Base-by-base conservation (phyloP, 2,888 invertebrate genomes). In the Diadegma fenestrale region DNA sequence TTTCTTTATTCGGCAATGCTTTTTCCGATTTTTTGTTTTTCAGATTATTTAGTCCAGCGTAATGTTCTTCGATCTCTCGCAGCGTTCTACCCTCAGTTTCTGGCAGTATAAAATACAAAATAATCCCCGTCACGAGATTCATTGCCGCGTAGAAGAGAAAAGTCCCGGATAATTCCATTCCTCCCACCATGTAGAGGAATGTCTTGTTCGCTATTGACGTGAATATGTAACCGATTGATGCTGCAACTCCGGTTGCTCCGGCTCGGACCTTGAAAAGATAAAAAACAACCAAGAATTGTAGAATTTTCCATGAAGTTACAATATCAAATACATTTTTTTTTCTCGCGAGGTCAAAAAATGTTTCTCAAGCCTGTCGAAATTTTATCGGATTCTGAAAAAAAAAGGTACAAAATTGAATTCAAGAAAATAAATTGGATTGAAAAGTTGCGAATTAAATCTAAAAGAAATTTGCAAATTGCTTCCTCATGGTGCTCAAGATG, bases 41-140 rank as follows among this genome's bases (percentile, higher is more conserved):
- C n/a, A 94, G 88, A 73, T 94, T 95, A 66, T 94, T 94, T 37
- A 95, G 92, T 0, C 96, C 96, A 0, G 96, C 95, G 89, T 96
- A 97, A 92, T 97, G 97, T 83, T 96, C 95, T 89, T 96, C 96
- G 72, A 97, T 97, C 88, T 97, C 97, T 78, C 95, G 95, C 61
- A 98, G 93, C 0, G 96, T 96, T 90, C 97, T 96, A 0, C 97
- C 97, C 92, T 98, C 98, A 0, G 98, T 98, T 94, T 98, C 98
- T 0, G 98, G 98, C 81, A 98, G 93, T 45, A 95, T 94, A 84
- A 96, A 96, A 91, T 96, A 97, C 45, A 98, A 94, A 10, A 95
- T 92, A 4, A 95, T 85, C n/a, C 95, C 94, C 0, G 97, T 97
- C 0, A 95, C 85, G 5, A 97, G 92, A 89, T 96, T 95, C 2